Percentiles rank a stretch among this genome's conserved stretches.
These are phyloP conservation scores for Drosophila tristis DNA, from an alignment of 1,140 invertebrate species.

Conservation along the genomic window DNA sequence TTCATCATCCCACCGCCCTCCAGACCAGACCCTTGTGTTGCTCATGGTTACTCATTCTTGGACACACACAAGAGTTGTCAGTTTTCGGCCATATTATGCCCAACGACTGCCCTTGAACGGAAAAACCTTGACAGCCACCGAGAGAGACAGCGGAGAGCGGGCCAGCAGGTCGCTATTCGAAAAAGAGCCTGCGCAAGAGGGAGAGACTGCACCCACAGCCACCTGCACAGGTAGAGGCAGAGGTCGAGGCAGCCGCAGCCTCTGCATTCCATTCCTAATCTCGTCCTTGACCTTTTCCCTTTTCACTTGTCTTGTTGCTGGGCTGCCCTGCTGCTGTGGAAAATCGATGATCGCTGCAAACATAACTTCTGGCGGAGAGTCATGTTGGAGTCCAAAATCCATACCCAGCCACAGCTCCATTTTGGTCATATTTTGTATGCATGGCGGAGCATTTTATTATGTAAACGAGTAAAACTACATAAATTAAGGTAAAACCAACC, in stretches of 20 bases:
- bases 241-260: constrained; percentile 12
- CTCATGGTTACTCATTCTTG: constrained; percentile 23
- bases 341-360: constrained; percentile 54
- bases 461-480: constrained; percentile 62
- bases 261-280: constrained; percentile 5
- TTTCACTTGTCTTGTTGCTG: constrained; percentile 63
- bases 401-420: constrained; percentile 18
- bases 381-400: constrained; percentile 31
- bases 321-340: constrained; percentile 20
- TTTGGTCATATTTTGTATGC: constrained; percentile 60
- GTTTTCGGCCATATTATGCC: constrained; percentile 29
- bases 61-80: constrained; percentile 20
- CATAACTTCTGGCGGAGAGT: constrained; percentile 1
- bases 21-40: neutral
- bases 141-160: neutral
- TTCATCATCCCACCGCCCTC: neutral
- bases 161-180: constrained; percentile 4
- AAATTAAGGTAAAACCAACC: constrained; percentile 62
- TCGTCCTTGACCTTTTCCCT: constrained; percentile 74
- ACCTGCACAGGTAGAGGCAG: constrained; percentile 61
- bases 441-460: constrained; percentile 56
- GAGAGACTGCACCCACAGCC: constrained; percentile 24
- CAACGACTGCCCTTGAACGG: constrained; percentile 62
- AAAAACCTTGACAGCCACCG: constrained; percentile 61
- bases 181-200: constrained; percentile 46